These are phyloP conservation scores for Bombus ignitus DNA, from an alignment of 1,140 invertebrate genomes.

Conservation along the genomic window DNA sequence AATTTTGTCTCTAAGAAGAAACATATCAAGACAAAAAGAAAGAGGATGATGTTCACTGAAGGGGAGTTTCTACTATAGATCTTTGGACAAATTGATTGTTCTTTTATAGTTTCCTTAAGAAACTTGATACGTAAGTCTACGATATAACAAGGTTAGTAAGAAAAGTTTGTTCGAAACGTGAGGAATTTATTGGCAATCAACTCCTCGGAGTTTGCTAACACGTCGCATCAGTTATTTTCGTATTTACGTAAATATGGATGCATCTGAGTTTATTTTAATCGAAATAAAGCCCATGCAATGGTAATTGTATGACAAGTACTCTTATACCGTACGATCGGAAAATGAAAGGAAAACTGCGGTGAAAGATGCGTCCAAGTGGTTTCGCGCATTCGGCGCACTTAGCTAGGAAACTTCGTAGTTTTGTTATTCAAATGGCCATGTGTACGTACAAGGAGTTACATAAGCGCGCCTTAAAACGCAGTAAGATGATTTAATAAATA, in stretches of 20 bases:
- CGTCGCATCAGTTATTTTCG: not conserved
- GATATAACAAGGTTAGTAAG: not conserved
- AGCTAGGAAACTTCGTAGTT: conserved; percentile 30
- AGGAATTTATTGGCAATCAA: not conserved
- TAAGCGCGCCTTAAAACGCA: not conserved
- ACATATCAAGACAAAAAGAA: not conserved
- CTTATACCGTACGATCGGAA: not conserved
- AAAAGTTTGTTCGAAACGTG: not conserved
- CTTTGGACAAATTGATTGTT: not conserved
- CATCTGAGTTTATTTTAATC: not conserved
- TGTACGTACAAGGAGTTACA: not conserved
- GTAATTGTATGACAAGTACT: not conserved
- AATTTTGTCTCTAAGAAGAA: not conserved
- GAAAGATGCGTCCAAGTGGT: not conserved
- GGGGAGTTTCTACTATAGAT: not conserved
- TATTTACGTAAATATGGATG: not conserved
- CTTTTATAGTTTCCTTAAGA: not conserved
- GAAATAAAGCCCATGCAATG: not conserved
- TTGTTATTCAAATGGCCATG: conserved; percentile 14
- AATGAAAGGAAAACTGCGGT: not conserved
- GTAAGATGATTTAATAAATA: conserved; percentile 15
- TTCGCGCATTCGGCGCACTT: not conserved
- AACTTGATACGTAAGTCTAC: not conserved
- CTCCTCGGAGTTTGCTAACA: not conserved
- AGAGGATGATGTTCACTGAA: not conserved